Conservation (phyloP, 2,113 vertebrate genomes). For the Ploceus nigricollis region DNA sequence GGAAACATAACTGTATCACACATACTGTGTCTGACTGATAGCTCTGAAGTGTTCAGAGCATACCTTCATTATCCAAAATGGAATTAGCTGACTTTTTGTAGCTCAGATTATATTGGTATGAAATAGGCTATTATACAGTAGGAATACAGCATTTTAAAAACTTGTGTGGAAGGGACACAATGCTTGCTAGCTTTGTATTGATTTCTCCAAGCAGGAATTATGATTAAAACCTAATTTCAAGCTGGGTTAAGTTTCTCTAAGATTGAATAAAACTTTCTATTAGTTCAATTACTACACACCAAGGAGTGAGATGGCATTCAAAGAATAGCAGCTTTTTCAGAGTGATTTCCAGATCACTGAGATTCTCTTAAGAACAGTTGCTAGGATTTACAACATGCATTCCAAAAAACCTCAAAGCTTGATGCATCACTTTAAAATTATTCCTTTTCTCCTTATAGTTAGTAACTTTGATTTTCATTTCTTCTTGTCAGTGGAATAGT, state of each 20-base stretch:
- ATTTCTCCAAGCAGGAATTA: conserved; percentile 57
- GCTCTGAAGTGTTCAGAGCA: background rate
- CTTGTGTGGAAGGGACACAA: background rate
- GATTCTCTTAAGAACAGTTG: conserved; percentile 8
- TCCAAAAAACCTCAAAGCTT: background rate
- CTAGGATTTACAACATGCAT: background rate
- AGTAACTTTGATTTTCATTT: background rate
- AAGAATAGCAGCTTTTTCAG: conserved; percentile 1
- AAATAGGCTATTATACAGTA: background rate
- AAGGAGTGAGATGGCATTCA: conserved; percentile 20
- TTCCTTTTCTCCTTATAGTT: background rate
- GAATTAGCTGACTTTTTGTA: conserved; percentile 34
- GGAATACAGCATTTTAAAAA: conserved; percentile 5
- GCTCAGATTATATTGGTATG: conserved; percentile 1
- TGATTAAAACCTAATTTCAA: conserved; percentile 61
- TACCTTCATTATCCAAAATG: background rate
- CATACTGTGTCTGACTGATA: background rate
- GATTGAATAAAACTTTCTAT: conserved; percentile 35
- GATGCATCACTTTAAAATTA: background rate
- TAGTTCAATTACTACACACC: conserved; percentile 25
- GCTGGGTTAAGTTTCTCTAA: conserved; percentile 49
- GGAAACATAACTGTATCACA: background rate
- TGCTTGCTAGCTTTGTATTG: conserved; percentile 38
- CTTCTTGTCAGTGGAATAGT: background rate
- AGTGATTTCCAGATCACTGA: conserved; percentile 27